Percentiles rank a stretch among this genome's conserved stretches.
phyloP scores from a whole-genome alignment of 1,140 invertebrate genomes.

The Drosophila orena region DNA sequence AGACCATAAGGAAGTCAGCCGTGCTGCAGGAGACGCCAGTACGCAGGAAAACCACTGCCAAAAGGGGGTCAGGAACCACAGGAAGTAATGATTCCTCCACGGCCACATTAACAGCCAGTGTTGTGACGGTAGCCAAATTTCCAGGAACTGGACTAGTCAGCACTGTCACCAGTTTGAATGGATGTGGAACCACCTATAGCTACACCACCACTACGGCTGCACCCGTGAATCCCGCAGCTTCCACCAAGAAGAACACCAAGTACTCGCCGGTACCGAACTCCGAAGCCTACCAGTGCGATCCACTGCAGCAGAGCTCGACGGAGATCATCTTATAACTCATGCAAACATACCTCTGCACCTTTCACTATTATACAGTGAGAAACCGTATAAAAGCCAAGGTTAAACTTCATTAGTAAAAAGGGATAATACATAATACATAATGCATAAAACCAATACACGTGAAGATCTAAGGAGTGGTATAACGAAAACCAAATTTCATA shows the following conservation, averaged over 20 bases:
- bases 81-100: constrained; percentile 80
- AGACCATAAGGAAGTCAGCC: constrained; percentile 80
- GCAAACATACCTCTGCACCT: constrained; percentile 45
- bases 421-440: constrained; percentile 33
- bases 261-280: constrained; percentile 39
- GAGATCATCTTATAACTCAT: constrained; percentile 79
- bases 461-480: constrained; percentile 2
- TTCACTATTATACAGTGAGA: constrained; percentile 14
- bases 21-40: constrained; percentile 70
- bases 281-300: constrained; percentile 66
- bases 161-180: constrained; percentile 63
- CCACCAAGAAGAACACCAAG: constrained; percentile 53
- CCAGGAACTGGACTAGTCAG: constrained; percentile 51
- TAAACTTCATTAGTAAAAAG: constrained; percentile 21
- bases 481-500: constrained; percentile 31
- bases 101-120: constrained; percentile 71
- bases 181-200: constrained; percentile 41
- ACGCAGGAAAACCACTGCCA: constrained; percentile 18
- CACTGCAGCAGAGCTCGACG: constrained; percentile 72
- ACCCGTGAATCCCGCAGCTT: neutral
- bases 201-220: constrained; percentile 43
- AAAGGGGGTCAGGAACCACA: constrained; percentile 7
- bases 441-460: constrained; percentile 20
- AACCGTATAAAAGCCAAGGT: constrained; percentile 26
- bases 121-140: constrained; percentile 72